Evolutionary conservation across 1,140 invertebrate species (phyloP).

Genomic region (Caenorhabditis remanei): DNA sequence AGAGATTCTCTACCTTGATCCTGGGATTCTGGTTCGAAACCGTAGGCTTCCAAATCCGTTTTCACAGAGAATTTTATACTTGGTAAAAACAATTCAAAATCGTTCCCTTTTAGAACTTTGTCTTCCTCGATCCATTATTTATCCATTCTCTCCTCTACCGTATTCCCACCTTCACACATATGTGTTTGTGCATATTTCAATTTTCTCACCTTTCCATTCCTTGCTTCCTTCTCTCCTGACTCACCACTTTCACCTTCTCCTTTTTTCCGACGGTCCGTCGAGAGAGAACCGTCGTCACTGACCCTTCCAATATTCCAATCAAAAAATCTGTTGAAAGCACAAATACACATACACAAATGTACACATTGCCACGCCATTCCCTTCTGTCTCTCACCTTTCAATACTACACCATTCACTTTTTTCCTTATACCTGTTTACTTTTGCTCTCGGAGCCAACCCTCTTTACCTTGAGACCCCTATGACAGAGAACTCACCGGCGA

Average conservation of each 20-base stretch:
- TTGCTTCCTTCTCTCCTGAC: neutral
- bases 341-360: neutral
- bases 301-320: constrained; percentile 55
- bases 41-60: too few species aligned
- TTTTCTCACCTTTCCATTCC: neutral
- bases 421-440: constrained; percentile 41
- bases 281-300: neutral
- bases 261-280: neutral
- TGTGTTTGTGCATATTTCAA: neutral
- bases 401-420: constrained; percentile 28
- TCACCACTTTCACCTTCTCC: constrained; percentile 37
- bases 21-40: too few species aligned
- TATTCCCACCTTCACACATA: neutral
- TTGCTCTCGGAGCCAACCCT: constrained; percentile 20
- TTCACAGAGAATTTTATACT: too few species aligned
- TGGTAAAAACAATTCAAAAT: too few species aligned
- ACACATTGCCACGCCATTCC: constrained; percentile 34
- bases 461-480: too few species aligned
- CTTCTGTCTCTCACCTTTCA: neutral
- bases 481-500: too few species aligned
- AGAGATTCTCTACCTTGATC: too few species aligned
- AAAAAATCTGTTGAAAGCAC: constrained; percentile 42
- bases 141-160: neutral
- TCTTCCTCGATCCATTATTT: too few species aligned
- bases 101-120: too few species aligned